phyloP scores from a whole-genome alignment of 2,113 vertebrate species.

The Tragelaphus scriptus region DNA sequence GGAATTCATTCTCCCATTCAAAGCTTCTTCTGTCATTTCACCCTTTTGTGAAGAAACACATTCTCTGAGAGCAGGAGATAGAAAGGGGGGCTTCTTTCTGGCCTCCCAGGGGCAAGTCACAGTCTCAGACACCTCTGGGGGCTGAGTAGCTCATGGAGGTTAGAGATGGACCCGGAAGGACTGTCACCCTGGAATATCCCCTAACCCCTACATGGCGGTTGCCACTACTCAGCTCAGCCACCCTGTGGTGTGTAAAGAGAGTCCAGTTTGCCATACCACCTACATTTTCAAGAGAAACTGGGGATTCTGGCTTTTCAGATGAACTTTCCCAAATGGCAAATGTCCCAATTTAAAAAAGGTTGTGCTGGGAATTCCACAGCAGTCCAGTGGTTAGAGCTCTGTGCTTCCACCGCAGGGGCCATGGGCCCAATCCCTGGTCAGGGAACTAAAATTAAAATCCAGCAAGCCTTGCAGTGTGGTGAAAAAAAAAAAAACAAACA shows the following conservation, averaged over 20 bases:
- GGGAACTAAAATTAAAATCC: not conserved
- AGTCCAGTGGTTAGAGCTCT: not conserved
- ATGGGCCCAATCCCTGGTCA: not conserved
- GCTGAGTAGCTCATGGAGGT: not conserved
- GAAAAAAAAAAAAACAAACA: not conserved
- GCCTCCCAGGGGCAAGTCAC: not conserved
- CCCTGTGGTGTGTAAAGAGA: not conserved
- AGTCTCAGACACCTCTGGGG: not conserved
- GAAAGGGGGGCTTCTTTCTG: not conserved
- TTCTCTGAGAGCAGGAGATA: not conserved
- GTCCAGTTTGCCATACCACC: not conserved
- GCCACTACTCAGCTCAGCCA: not conserved
- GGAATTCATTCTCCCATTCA: not conserved
- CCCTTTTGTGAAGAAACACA: not conserved
- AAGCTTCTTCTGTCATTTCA: not conserved
- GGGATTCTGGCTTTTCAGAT: not conserved
- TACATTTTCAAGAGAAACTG: not conserved
- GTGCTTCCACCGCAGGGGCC: not conserved
- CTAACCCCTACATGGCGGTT: accelerated
- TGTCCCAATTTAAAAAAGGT: not conserved
- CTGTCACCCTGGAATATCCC: not conserved
- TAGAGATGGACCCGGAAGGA: not conserved
- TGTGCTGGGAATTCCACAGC: not conserved
- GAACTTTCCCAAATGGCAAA: not conserved
- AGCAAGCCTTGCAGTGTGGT: not conserved